Conservation (phyloP, 2,888 invertebrate species). For the Cerastis leucographa region DNA sequence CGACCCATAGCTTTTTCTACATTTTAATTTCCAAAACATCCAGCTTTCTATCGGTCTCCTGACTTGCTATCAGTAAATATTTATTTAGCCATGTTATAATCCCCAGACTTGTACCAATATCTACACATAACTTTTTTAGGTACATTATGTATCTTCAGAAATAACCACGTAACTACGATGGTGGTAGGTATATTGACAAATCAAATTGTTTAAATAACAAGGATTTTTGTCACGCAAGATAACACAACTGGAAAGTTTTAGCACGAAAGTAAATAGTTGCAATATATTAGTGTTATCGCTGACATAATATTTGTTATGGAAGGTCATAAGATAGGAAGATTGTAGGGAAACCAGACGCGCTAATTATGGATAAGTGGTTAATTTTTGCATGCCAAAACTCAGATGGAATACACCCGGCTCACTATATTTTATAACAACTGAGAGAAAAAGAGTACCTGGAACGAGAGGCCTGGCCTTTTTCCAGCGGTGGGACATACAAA, state of each 20-base stretch:
- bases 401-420: neutral
- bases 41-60: neutral
- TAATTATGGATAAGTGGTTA: constrained; percentile 2
- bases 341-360: neutral
- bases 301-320: neutral
- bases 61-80: constrained; percentile 9
- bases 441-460: too few species aligned
- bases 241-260: too few species aligned
- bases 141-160: constrained; percentile 6
- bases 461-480: too few species aligned
- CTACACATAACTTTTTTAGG: neutral
- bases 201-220: constrained; percentile 18
- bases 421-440: neutral
- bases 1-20: neutral
- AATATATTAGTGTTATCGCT: constrained; percentile 4
- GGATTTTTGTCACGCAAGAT: constrained; percentile 23
- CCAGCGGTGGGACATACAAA: too few species aligned
- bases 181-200: constrained; percentile 16
- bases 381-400: neutral
- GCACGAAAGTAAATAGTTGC: too few species aligned
- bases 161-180: constrained; percentile 9
- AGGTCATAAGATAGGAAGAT: constrained; percentile 1
- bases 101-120: constrained; percentile 9
- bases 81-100: neutral
- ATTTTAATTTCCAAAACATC: constrained; percentile 1